Base-by-base conservation (phyloP, 2,797 vertebrate genomes). In the Masticophis lateralis region DNA sequence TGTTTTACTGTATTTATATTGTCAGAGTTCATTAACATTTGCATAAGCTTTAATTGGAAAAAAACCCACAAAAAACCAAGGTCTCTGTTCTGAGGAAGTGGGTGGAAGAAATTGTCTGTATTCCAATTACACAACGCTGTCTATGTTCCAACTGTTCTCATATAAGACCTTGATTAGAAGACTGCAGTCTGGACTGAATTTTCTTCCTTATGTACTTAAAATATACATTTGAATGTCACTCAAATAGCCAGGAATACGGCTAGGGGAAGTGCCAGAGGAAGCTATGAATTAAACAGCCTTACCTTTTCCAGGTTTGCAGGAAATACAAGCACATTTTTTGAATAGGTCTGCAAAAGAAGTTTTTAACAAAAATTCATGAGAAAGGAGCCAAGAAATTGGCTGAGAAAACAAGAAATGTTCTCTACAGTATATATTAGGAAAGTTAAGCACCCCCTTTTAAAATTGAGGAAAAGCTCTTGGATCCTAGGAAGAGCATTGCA, bases 401-500 rank as follows among this genome's bases (percentile, higher is more conserved):
- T 20, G 53, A 57, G 20, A 90, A 94, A 93, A 94, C 11, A 0
- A 61, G 57, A 92, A 89, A 90, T 55, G 51, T 93, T 87, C 87
- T 92, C 83, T 92, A 59, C 32, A 37, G 86, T 69, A 5, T 5
- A 22, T 91, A 83, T 53, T 93, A 95, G 92, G 86, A 55, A 43
- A 92, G 90, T 92, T 69, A 91, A 93, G 90, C n/a, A 59, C 16
- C 14, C 59, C 7, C 16, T 94, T 53, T 83, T 92, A 86, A 94
- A 90, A 18, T 51, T 93, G 88, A 5, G 0, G 79, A 63, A 66
- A 47, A 43, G 20, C 37, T 2, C 88, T 93, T 90, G 79, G 22
- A 61, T 94, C 66, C 92, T 87, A 91, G 96, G 94, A 92, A 94
- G 92, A 92, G 37, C 32, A 2, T 20, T 74, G 37, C 53, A 88